phyloP scores from a whole-genome alignment of 2,797 vertebrate species.

The Columba guinea region DNA sequence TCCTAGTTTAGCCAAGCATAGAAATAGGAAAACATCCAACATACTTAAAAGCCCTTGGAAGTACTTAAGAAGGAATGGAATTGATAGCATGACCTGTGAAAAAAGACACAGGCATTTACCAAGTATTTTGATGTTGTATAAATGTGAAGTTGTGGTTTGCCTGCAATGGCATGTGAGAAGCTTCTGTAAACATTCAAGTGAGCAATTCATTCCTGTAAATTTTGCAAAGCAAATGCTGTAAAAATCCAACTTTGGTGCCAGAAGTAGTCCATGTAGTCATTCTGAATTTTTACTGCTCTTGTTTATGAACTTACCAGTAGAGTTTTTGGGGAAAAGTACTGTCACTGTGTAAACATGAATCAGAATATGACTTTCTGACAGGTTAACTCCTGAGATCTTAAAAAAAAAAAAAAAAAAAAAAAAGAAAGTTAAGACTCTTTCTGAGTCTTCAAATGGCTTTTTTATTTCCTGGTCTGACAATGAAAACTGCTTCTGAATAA shows the following conservation, averaged over 20 bases:
- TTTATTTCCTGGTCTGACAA: neutral
- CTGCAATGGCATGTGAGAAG: neutral
- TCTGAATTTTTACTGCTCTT: neutral
- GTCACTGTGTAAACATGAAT: neutral
- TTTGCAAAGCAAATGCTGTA: neutral
- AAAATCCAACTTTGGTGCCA: neutral
- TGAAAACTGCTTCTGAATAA: neutral
- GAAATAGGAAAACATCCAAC: neutral
- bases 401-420: no score
- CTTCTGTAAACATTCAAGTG: slow-evolving; percentile 17
- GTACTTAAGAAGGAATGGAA: neutral
- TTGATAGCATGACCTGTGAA: neutral
- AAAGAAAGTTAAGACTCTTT: neutral
- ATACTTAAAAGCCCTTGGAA: neutral
- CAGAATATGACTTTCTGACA: neutral
- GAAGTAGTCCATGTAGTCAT: neutral
- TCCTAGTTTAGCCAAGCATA: neutral
- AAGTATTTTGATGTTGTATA: neutral
- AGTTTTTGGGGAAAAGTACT: accelerated
- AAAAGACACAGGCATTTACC: neutral
- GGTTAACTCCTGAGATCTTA: neutral
- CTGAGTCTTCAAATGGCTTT: neutral
- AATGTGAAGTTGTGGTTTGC: slow-evolving; percentile 3
- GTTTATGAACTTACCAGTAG: neutral
- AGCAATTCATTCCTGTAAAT: slow-evolving; percentile 22